A percentile compares a stretch with the other conserved stretches of the same genome.
Conservation (phyloP, 2,888 invertebrate genomes). For the Rhodophaea formosa region DNA sequence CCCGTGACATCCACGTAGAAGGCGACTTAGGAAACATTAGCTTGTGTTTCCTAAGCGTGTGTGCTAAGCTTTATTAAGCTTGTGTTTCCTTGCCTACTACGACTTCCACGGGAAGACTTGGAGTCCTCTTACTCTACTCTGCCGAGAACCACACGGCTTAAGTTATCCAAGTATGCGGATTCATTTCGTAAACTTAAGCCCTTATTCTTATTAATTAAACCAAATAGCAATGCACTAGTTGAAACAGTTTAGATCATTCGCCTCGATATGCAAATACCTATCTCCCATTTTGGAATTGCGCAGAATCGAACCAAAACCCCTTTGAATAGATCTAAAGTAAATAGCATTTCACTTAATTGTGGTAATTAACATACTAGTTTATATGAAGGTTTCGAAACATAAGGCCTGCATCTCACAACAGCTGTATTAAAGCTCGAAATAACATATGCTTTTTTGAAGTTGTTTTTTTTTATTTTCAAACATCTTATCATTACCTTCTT, state of each 20-base stretch:
- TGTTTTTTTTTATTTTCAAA: too few species aligned
- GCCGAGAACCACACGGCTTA: too few species aligned
- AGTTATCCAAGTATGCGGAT: not conserved
- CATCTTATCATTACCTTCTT: too few species aligned
- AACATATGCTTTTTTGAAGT: too few species aligned
- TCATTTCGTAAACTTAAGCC: not conserved
- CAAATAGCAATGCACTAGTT: not conserved
- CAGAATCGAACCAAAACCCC: constrained; percentile 4
- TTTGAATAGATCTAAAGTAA: not conserved
- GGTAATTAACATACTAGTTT: constrained; percentile 13
- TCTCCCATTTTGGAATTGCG: constrained; percentile 15
- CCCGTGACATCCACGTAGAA: too few species aligned
- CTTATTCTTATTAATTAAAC: constrained; percentile 5
- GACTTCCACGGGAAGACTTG: too few species aligned
- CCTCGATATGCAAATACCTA: constrained; percentile 16
- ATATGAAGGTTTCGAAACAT: constrained; percentile 15
- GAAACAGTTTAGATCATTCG: constrained; percentile 9
- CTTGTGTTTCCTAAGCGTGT: too few species aligned
- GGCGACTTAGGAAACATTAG: too few species aligned
- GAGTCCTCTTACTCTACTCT: too few species aligned
- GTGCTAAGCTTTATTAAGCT: too few species aligned
- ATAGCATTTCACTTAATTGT: constrained; percentile 13
- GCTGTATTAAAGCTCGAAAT: too few species aligned
- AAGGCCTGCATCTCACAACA: not conserved
- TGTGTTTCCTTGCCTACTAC: too few species aligned